phyloP scores from a whole-genome alignment of 2,797 vertebrate species.

The Tolypeutes matacus region DNA sequence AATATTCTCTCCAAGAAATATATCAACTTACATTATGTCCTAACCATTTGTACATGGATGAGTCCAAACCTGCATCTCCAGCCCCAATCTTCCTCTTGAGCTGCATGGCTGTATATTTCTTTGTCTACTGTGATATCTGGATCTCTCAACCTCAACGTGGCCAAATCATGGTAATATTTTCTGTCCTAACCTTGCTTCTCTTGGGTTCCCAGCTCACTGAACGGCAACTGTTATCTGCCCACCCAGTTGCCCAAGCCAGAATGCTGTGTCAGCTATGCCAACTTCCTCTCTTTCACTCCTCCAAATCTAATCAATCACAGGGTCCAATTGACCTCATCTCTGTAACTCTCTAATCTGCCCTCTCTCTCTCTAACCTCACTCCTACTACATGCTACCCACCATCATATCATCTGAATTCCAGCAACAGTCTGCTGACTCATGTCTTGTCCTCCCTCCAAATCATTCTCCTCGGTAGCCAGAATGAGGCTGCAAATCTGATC shows the following conservation, averaged over 20 bases:
- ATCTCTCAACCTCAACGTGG: not conserved
- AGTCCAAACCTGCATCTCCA: not conserved
- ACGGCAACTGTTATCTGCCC: not conserved
- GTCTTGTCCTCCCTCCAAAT: not conserved
- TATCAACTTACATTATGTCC: not conserved
- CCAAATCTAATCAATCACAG: not conserved
- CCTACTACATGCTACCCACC: not conserved
- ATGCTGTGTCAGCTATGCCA: too few relatives aligned
- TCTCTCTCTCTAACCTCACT: rapidly evolving
- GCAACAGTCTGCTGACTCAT: not conserved
- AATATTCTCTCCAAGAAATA: not conserved
- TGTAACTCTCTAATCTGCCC: not conserved
- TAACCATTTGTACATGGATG: rapidly evolving
- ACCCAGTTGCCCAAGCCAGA: not conserved
- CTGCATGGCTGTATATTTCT: not conserved
- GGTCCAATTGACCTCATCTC: not conserved
- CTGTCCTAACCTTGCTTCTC: not conserved
- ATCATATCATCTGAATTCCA: not conserved
- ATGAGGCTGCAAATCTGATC: not conserved
- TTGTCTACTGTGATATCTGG: not conserved
- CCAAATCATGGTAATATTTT: not conserved
- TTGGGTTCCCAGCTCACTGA: not conserved
- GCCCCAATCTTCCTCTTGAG: not conserved
- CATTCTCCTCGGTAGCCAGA: not conserved
- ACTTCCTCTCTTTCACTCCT: not conserved